phyloP scores from a whole-genome alignment of 2,113 vertebrate species.

The Copsychus sechellarum region DNA sequence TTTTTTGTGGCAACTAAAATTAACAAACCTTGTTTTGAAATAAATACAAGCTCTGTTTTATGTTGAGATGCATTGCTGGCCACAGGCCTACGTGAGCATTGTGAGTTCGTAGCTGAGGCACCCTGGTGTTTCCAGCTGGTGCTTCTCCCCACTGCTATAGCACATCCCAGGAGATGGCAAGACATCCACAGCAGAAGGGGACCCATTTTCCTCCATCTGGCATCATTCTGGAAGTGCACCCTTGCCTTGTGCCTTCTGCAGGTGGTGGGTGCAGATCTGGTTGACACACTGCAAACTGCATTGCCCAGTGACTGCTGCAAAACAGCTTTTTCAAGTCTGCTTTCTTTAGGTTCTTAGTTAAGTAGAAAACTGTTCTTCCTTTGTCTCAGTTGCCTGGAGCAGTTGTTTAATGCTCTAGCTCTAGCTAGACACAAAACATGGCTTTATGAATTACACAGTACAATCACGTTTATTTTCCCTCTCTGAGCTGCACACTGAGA shows the following conservation, averaged over 20 bases:
- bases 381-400: not conserved
- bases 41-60: not conserved
- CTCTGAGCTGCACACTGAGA: not conserved
- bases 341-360: not conserved
- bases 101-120: not conserved
- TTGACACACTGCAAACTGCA: not conserved
- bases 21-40: not conserved
- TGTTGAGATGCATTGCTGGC: not conserved
- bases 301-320: accelerated
- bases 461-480: not conserved
- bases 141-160: accelerated
- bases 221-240: not conserved
- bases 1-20: not conserved
- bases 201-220: not conserved
- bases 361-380: not conserved
- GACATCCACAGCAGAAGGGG: not conserved
- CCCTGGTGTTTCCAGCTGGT: not conserved
- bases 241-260: not conserved
- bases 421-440: not conserved
- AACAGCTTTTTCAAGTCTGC: not conserved
- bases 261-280: not conserved
- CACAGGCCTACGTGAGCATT: accelerated
- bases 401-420: not conserved
- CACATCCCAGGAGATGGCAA: not conserved
- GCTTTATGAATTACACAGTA: not conserved